These are phyloP conservation scores for Zosterops hypoxanthus DNA, from an alignment of 2,113 vertebrate genomes.

Conservation along the genomic window DNA sequence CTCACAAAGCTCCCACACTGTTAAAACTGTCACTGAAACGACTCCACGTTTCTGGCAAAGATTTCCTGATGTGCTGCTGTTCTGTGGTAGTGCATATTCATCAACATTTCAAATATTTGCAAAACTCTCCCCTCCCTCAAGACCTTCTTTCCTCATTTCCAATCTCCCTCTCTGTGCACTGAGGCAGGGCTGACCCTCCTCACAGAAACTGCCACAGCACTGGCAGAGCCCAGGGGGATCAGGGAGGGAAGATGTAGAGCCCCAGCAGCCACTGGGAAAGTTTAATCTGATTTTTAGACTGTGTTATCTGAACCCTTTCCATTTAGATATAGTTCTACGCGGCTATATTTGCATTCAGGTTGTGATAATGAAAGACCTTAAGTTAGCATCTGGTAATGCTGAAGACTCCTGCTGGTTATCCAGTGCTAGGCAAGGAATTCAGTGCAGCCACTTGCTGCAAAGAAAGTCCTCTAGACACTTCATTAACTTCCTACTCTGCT, in stretches of 20 bases:
- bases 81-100: neutral
- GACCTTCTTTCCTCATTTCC: too few relatives aligned
- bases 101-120: neutral
- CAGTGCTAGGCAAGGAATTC: neutral
- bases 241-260: neutral
- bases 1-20: neutral
- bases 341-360: neutral
- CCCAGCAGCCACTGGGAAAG: neutral
- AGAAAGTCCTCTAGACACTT: neutral
- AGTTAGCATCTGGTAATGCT: neutral
- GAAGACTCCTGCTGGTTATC: neutral
- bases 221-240: fast-evolving
- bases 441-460: neutral
- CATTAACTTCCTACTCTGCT: neutral
- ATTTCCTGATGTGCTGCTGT: neutral
- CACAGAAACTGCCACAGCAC: fast-evolving
- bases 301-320: neutral
- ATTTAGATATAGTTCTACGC: neutral
- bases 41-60: fast-evolving
- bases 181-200: neutral
- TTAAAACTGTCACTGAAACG: neutral
- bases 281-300: neutral
- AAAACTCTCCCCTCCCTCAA: neutral
- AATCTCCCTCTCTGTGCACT: fast-evolving
- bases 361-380: neutral